Conservation (phyloP, 37 sponge, comb jelly and placozoan genomes). For the Crambe crambe region DNA sequence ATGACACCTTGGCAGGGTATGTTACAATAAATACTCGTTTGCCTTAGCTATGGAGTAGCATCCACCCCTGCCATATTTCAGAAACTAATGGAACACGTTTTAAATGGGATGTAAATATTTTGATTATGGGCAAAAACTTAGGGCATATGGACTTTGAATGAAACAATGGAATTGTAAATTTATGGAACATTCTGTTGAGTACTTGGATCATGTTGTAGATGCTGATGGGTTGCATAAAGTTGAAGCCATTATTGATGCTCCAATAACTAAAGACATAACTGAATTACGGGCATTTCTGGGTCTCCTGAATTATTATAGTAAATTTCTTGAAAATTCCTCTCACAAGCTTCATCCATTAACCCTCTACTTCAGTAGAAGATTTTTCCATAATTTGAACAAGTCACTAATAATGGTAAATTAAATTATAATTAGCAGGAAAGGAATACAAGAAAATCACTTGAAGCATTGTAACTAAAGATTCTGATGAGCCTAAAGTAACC, state of each 20-base stretch:
- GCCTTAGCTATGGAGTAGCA: slow-evolving; percentile 19
- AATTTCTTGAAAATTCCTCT: not conserved
- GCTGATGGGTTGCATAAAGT: slow-evolving; percentile 17
- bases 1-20: too few species aligned
- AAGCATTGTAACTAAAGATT: too few species aligned
- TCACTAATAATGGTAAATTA: too few species aligned
- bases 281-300: not conserved
- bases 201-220: slow-evolving; percentile 10
- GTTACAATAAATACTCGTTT: too few species aligned
- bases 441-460: too few species aligned
- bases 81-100: not conserved
- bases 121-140: not conserved
- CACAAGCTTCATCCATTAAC: slow-evolving; percentile 10
- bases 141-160: not conserved
- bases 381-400: too few species aligned
- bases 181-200: not conserved
- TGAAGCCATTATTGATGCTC: slow-evolving; percentile 18
- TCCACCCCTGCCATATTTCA: slow-evolving; percentile 18
- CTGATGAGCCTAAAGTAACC: too few species aligned
- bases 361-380: too few species aligned
- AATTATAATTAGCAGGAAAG: too few species aligned
- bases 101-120: too few species aligned
- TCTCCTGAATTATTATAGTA: too few species aligned
- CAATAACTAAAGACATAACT: slow-evolving; percentile 7
- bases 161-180: slow-evolving; percentile 18